phyloP scores from a whole-genome alignment of 2,113 vertebrate genomes.

The Marcusenius ussheri region DNA sequence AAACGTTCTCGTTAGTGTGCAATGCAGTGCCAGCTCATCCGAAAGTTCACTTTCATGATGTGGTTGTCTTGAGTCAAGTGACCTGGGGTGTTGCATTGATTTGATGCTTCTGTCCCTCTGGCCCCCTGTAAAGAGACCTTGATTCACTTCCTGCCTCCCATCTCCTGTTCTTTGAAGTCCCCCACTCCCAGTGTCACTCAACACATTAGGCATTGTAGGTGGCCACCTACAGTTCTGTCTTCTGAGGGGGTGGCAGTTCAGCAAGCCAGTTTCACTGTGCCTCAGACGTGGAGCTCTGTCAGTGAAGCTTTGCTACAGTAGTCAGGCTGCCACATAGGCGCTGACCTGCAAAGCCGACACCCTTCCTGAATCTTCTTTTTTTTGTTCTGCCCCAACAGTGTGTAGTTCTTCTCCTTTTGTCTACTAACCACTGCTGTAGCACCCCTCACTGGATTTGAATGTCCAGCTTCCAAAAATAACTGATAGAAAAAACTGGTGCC shows the following conservation, averaged over 20 bases:
- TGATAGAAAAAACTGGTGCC: background rate
- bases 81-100: background rate
- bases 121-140: background rate
- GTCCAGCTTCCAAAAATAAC: background rate
- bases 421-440: background rate
- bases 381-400: background rate
- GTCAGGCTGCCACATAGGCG: background rate
- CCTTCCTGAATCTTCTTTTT: background rate
- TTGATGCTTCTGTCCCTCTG: background rate
- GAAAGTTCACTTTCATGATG: background rate
- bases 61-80: background rate
- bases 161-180: background rate
- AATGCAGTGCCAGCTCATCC: background rate
- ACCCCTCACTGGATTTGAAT: background rate
- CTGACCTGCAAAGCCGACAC: background rate
- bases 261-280: background rate
- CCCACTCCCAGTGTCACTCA: background rate
- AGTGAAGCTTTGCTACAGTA: background rate
- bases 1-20: background rate
- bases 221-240: background rate
- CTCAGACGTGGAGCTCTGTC: background rate
- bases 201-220: background rate
- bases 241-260: background rate
- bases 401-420: background rate
- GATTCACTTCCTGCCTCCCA: background rate